phyloP scores from a whole-genome alignment of 2,888 invertebrate genomes.

The Coelopa pilipes region DNA sequence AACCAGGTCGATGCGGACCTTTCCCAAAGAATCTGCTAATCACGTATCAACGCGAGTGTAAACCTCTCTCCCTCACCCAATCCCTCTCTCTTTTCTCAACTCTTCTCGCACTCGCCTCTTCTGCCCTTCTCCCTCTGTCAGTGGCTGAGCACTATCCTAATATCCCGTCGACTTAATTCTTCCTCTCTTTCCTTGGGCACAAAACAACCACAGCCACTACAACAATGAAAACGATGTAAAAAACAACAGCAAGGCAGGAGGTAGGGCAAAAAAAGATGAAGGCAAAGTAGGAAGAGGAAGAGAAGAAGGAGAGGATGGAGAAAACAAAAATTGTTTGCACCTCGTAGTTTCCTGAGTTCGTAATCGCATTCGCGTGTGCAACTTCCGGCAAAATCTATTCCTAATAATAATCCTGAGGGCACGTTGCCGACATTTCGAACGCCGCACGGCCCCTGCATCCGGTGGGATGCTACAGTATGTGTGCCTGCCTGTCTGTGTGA shows the following conservation, averaged over 20 bases:
- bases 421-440: constrained; percentile 47
- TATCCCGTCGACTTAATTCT: constrained; percentile 27
- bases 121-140: no score
- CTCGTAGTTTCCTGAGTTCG: constrained; percentile 38
- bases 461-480: not conserved
- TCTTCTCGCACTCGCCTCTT: no score
- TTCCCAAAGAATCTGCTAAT: no score
- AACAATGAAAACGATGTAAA: not conserved
- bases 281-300: not conserved
- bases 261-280: not conserved
- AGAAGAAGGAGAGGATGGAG: not conserved
- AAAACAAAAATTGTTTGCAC: constrained; percentile 38
- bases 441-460: constrained; percentile 17
- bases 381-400: constrained; percentile 56
- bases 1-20: no score
- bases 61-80: not conserved
- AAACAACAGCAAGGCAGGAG: not conserved
- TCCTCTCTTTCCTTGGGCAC: constrained; percentile 17
- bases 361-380: constrained; percentile 59
- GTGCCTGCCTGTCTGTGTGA: not conserved
- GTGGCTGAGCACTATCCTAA: constrained; percentile 6
- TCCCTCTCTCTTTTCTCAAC: not conserved
- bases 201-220: not conserved
- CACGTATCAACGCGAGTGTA: no score
- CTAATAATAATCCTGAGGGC: constrained; percentile 47